Evolutionary conservation across 2,888 invertebrate species (phyloP), one percentile per base, ranked within the genome.

Genomic region (Xestoiulus laeticollis): DNA sequence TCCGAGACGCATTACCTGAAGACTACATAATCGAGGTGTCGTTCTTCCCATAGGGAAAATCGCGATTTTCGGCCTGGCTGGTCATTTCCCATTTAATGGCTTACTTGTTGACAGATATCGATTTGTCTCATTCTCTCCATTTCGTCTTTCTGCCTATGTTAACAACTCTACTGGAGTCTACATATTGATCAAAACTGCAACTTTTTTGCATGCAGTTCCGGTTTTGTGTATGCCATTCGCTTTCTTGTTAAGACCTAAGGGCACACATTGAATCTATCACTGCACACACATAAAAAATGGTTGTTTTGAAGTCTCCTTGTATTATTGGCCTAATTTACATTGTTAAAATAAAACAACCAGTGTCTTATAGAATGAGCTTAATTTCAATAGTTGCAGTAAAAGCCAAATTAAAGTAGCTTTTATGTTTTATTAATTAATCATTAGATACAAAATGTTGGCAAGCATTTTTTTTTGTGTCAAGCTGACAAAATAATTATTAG

Each of bases 21-120:
- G 14, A 26, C 12, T 1, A 22, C 6, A 68, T 68, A 68, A 68
- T 68, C 78, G 26, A 78, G 78, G 78, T 78, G 78, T 78, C 26
- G 30, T 78, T 78, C 26, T 10, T 30, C 16, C 30, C 78, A 26
- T 30, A 5, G 30, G 30, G 8, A 22, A 30, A 78, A 78, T 12
- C 6, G 3, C 78, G 30, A 30, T 78, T 78, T 78, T 78, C 78
- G 78, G 78, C 78, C 22, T 14, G 30, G 30, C 78, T 78, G 30
- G 30, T 14, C 78, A 78, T 26, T 22, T 78, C 78, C 78, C 26
- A 78, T 78, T 68, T 78, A 78, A 78, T 78, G 78, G 14, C 78
- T 78, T 78, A 78, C 78, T 78, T 78, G 78, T 30, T 78, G 78
- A 78, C 78, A 78, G 78, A 78, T 78, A 78, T 78, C 30, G 78